A percentile compares a stretch with the other conserved stretches of the same genome.
These are phyloP conservation scores for Hybos culiciformis DNA, from an alignment of 2,888 invertebrate genomes.

Conservation along the genomic window DNA sequence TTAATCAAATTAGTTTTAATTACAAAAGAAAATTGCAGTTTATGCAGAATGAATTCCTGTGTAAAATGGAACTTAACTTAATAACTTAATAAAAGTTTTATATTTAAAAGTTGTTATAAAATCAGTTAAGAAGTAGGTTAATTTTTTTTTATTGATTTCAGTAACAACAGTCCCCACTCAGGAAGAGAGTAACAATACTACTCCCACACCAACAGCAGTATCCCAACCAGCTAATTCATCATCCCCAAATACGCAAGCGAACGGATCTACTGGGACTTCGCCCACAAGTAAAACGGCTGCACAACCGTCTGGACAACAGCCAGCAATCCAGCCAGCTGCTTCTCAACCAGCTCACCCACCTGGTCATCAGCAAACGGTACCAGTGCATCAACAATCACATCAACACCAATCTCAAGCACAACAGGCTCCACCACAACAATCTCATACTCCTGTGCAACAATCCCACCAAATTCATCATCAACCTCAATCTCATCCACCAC, in stretches of 20 bases:
- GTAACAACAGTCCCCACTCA: constrained; percentile 25
- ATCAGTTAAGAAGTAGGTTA: no score
- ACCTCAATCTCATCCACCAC: background rate
- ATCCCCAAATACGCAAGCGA: no score
- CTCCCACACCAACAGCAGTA: constrained; percentile 31
- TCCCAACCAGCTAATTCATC: no score
- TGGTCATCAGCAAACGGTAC: background rate
- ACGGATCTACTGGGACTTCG: no score
- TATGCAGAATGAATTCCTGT: no score
- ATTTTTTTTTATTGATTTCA: background rate
- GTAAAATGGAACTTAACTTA: no score
- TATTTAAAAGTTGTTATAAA: no score
- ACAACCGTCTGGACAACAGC: constrained; percentile 15
- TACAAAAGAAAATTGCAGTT: no score
- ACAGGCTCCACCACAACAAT: constrained; percentile 17
- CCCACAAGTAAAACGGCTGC: constrained; percentile 21
- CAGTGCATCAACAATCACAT: constrained; percentile 11
- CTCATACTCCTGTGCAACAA: constrained; percentile 12
- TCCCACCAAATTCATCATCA: background rate
- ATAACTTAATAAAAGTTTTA: no score
- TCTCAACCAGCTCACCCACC: constrained; percentile 12
- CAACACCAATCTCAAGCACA: constrained; percentile 13
- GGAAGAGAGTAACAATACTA: constrained; percentile 31
- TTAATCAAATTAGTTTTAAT: no score
- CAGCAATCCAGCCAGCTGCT: constrained; percentile 14